Evolutionary conservation across 2,888 invertebrate species (phyloP).

Genomic region (Cephus nigrinus): DNA sequence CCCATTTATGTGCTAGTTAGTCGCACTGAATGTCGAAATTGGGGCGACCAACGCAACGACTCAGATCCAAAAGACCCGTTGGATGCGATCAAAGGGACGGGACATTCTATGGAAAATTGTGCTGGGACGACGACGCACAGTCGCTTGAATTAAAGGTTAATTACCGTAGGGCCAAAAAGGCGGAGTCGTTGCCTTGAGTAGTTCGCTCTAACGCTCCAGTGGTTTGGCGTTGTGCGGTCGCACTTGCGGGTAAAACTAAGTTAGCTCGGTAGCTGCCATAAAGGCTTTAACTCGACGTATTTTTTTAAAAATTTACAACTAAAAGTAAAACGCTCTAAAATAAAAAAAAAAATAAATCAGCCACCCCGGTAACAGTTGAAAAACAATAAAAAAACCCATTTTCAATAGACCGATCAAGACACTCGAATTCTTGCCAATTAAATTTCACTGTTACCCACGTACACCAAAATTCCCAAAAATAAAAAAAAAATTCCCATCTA

Average conservation of each 20-base stretch:
- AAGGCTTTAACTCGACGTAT: not conserved
- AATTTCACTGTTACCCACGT: not conserved
- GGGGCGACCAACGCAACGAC: not conserved
- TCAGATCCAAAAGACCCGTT: not conserved
- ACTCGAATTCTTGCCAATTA: not conserved
- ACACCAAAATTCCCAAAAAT: not conserved
- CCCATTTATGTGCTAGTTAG: too few species aligned
- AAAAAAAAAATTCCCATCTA: not conserved
- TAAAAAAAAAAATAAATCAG: too few species aligned
- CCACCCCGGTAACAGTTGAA: too few species aligned
- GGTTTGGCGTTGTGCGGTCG: not conserved
- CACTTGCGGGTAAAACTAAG: not conserved
- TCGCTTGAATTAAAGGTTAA: slow-evolving; percentile 45
- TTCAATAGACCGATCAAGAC: too few species aligned
- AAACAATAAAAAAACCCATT: not conserved
- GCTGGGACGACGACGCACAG: slow-evolving; percentile 29
- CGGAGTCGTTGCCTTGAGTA: slow-evolving; percentile 5
- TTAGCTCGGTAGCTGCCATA: not conserved
- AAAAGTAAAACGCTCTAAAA: too few species aligned
- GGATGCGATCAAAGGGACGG: slow-evolving; percentile 31
- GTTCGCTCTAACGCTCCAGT: not conserved
- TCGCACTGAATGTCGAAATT: not conserved
- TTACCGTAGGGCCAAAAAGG: slow-evolving; percentile 44
- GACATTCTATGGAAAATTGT: slow-evolving; percentile 43
- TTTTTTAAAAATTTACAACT: not conserved